These are phyloP conservation scores for Pocillopora verrucosa DNA, from an alignment of 64 coral and sea anemone genomes.

Conservation along the genomic window DNA sequence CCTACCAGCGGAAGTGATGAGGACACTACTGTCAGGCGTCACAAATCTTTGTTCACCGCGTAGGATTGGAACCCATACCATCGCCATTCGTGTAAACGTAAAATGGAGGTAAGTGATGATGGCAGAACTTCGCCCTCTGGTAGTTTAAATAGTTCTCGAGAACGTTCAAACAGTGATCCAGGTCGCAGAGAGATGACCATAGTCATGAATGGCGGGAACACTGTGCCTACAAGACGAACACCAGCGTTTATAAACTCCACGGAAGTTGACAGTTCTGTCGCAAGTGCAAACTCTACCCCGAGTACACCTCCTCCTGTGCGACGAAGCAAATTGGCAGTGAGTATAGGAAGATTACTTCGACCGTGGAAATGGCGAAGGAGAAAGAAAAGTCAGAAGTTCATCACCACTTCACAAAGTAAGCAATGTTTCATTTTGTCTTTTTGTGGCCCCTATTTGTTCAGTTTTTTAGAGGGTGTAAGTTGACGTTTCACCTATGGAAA, in stretches of 20 bases:
- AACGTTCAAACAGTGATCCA: constrained; percentile 41
- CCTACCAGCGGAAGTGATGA: neutral
- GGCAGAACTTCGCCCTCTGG: constrained; percentile 24
- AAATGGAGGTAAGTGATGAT: constrained; percentile 20
- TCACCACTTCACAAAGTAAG: constrained; percentile 45
- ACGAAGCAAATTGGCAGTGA: constrained; percentile 24
- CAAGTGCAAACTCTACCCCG: neutral
- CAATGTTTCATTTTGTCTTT: neutral
- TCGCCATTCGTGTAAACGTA: neutral
- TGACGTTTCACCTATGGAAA: too few relatives aligned
- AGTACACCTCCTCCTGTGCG: constrained; percentile 31
- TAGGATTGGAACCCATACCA: constrained; percentile 6
- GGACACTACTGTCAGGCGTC: neutral
- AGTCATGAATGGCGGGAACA: constrained; percentile 38
- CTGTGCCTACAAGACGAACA: constrained; percentile 19
- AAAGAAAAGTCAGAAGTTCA: constrained; percentile 54
- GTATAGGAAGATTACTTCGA: constrained; percentile 36
- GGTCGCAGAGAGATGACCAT: constrained; percentile 6
- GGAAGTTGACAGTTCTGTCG: neutral
- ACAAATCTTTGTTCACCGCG: neutral
- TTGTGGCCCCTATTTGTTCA: neutral
- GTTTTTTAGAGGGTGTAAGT: neutral
- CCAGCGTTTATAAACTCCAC: constrained; percentile 19
- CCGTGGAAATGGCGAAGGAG: constrained; percentile 38
- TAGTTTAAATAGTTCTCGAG: constrained; percentile 7